Percentiles rank a stretch among this genome's conserved stretches.
Evolutionary conservation across 1,140 invertebrate species (phyloP).

Genomic region (Aleiodes sp.): DNA sequence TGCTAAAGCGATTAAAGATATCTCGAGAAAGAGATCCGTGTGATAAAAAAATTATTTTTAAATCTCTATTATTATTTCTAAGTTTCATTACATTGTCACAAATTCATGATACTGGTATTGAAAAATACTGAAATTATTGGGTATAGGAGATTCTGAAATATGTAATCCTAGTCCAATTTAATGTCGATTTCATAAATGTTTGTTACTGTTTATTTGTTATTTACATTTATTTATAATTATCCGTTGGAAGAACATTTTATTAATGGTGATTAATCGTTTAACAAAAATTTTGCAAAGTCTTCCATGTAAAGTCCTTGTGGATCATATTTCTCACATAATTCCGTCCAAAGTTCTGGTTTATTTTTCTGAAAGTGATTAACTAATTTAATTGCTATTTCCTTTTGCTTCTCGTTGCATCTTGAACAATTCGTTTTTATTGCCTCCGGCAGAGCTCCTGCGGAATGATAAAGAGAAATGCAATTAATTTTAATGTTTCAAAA

Average conservation of each 20-base stretch:
- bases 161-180: neutral
- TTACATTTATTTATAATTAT: neutral
- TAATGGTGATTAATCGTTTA: neutral
- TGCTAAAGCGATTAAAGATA: constrained; percentile 16
- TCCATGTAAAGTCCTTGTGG: constrained; percentile 38
- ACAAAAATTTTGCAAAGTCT: neutral
- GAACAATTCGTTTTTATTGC: constrained; percentile 59
- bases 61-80: neutral
- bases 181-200: neutral
- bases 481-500: too few species aligned
- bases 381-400: constrained; percentile 58
- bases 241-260: too few species aligned
- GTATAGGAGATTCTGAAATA: neutral
- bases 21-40: neutral
- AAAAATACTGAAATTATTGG: neutral
- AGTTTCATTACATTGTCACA: neutral
- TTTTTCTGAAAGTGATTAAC: constrained; percentile 50
- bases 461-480: too few species aligned
- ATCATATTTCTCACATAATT: constrained; percentile 63
- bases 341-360: constrained; percentile 56
- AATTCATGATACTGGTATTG: neutral
- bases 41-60: neutral
- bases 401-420: constrained; percentile 65
- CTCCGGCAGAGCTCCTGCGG: constrained; percentile 66
- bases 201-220: neutral